Base-by-base conservation (phyloP, 1,140 invertebrate genomes). In the fruit fly (Drosophila melanogaster) region DNA sequence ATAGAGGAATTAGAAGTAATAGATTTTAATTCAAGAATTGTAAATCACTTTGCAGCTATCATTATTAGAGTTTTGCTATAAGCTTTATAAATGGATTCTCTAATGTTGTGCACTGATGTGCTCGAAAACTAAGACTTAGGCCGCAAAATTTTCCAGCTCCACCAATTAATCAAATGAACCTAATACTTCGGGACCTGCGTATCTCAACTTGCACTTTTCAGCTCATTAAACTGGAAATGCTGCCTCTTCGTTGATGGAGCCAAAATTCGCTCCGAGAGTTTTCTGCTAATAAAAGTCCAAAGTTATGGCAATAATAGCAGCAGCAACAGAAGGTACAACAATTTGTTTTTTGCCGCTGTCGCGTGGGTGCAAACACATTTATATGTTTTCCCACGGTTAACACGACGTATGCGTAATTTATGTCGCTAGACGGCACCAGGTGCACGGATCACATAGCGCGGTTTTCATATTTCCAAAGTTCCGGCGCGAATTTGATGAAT, bases 321-420 rank as follows among this genome's bases (percentile, higher is more conserved):
- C 30, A 56, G 40, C 65, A 56, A 33, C 71, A 62, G 53, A 64
- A 76, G 40, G 40, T 60, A 64, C 53, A 77, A 55, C 69, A 75
- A 55, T 22, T 67, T 76, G 69, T 65, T 69, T 69, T 69, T 47
- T 65, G 38, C 15, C 40, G 41, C 33, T 15, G 49, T 38, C 37
- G 44, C n/a, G 51, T 43, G 59, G 53, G 22, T n/a, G 44, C 35
- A 33, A 56, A 33, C 64, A 70, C 64, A 57, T 70, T 77, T 66
- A 76, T 81, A 66, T 73, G 76, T 81, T 77, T 81, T 67, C 60
- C 41, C 72, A 81, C 73, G 67, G 73, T 33, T 77, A 62, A 81
- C 79, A 78, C 60, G 73, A 77, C 79, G 79, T 81, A 81, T 81
- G 79, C 79, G 73, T 81, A 81, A 81, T 81, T 81, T 81, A 81